phyloP scores from a whole-genome alignment of 1,140 invertebrate species.

The Drosophila dunni region DNA sequence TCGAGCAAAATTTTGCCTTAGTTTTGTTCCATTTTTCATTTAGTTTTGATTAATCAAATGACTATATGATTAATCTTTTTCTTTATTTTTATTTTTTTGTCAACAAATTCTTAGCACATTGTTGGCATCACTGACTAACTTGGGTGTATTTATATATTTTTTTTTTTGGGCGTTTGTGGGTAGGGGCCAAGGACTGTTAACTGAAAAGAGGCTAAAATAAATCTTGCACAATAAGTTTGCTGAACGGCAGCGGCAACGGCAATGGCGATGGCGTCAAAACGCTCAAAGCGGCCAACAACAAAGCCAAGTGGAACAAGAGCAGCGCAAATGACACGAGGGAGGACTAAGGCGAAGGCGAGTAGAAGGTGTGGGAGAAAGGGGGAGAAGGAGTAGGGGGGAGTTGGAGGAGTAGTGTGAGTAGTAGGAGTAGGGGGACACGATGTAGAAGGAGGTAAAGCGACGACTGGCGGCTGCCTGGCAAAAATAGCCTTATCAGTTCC shows the following conservation, averaged over 20 bases:
- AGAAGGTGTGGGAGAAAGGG: not conserved
- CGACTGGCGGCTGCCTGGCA: slow-evolving; percentile 65
- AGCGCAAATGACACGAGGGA: slow-evolving; percentile 73
- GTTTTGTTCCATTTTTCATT: no score
- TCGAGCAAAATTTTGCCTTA: no score
- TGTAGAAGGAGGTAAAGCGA: slow-evolving; percentile 8
- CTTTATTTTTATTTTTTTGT: no score
- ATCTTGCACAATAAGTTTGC: slow-evolving; percentile 74
- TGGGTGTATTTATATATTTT: not conserved
- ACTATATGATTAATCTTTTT: no score
- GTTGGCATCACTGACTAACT: slow-evolving; percentile 28
- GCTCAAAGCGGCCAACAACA: slow-evolving; percentile 57
- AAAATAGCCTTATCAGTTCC: slow-evolving; percentile 84
- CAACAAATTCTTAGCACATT: no score
- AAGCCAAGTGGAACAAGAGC: slow-evolving; percentile 38
- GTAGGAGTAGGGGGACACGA: not conserved
- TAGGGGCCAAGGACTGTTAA: not conserved
- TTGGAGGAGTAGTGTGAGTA: not conserved
- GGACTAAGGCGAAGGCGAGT: slow-evolving; percentile 9
- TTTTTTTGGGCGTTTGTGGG: not conserved
- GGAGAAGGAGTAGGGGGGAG: not conserved
- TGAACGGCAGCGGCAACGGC: slow-evolving; percentile 44
- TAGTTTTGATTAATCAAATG: no score
- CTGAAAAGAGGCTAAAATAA: slow-evolving; percentile 52
- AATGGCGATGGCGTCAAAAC: slow-evolving; percentile 54